Conservation (phyloP, 2,113 vertebrate species). For the Embiotoca jacksoni region DNA sequence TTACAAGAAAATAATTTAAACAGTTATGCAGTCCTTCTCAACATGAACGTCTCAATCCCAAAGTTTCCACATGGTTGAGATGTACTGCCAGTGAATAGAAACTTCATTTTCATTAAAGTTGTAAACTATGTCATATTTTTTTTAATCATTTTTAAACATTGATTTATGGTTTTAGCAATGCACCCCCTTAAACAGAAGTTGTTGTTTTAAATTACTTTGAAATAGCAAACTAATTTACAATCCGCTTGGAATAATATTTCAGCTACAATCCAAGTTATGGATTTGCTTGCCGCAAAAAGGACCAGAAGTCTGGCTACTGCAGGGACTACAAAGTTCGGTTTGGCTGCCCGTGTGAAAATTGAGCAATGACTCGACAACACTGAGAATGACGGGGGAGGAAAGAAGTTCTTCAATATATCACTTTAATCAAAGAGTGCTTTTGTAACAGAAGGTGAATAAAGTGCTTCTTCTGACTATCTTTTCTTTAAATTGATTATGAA, state of each 20-base stretch:
- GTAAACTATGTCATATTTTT: background rate
- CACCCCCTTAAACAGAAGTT: too few species aligned
- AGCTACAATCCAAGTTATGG: constrained; percentile 37
- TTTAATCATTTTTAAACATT: too few species aligned
- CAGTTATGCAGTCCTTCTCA: too few species aligned
- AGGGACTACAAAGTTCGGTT: constrained; percentile 61
- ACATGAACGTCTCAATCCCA: too few species aligned
- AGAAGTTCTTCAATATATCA: background rate
- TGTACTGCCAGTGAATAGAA: constrained; percentile 17
- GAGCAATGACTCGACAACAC: background rate
- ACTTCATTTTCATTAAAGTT: constrained; percentile 39
- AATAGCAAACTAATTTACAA: too few species aligned
- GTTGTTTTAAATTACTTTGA: too few species aligned
- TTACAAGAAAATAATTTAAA: background rate
- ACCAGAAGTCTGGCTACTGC: background rate
- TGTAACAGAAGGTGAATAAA: background rate
- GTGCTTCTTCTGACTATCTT: background rate
- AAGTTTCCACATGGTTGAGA: constrained; percentile 9
- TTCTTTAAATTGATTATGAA: background rate
- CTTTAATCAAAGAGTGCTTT: background rate
- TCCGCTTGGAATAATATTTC: background rate
- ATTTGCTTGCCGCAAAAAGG: constrained; percentile 1
- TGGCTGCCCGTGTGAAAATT: constrained; percentile 23
- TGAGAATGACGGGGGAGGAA: background rate
- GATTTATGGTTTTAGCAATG: too few species aligned